Evolutionary conservation across 1,140 invertebrate genomes (phyloP).

Genomic region (Solenopsis fugax): DNA sequence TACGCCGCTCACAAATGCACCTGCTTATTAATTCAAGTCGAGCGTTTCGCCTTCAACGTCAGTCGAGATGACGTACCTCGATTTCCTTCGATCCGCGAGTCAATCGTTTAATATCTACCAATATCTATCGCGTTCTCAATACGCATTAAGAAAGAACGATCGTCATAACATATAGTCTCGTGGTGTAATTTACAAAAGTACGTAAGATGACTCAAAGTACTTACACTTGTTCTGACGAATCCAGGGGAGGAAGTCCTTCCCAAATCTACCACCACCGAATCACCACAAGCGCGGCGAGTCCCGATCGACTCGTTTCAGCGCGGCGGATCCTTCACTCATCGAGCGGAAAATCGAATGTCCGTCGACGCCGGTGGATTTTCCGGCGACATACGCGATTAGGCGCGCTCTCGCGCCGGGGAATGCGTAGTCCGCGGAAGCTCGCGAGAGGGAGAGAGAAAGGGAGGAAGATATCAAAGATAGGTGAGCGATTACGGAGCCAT

Average conservation of each 20-base stretch:
- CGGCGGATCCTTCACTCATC: conserved; percentile 35
- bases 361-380: conserved; percentile 23
- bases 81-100: conserved; percentile 47
- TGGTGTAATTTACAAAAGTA: background rate
- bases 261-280: conserved; percentile 41
- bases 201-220: background rate
- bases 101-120: conserved; percentile 12
- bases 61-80: conserved; percentile 42
- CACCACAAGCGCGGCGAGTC: conserved; percentile 38
- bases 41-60: conserved; percentile 30
- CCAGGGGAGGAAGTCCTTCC: background rate
- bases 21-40: conserved; percentile 55
- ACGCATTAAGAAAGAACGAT: background rate
- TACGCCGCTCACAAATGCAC: conserved; percentile 35
- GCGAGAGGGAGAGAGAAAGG: background rate
- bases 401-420: conserved; percentile 37
- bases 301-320: conserved; percentile 22
- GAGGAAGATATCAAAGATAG: conserved; percentile 10
- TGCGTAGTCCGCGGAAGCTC: background rate
- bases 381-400: conserved; percentile 47
- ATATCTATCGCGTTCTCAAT: conserved; percentile 6
- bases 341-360: conserved; percentile 40
- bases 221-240: conserved; percentile 11
- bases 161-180: too few species aligned
- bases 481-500: background rate